Conservation (phyloP, 2,888 invertebrate species). For the Tetranychus piercei region DNA sequence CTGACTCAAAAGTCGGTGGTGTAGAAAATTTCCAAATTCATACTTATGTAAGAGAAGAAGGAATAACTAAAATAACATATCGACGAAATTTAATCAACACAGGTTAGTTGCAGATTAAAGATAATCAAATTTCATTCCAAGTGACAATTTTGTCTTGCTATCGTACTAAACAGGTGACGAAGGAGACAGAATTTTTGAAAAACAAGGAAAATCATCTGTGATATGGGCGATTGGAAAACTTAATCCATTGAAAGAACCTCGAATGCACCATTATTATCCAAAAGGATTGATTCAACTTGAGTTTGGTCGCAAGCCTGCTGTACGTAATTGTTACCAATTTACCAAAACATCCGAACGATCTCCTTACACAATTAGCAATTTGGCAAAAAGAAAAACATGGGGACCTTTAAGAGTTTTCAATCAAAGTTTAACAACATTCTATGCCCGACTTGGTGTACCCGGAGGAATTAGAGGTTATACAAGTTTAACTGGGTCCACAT, state of each 20-base stretch:
- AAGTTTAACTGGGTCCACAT: conserved; percentile 42
- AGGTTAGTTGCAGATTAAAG: conserved; percentile 13
- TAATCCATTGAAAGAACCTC: conserved; percentile 56
- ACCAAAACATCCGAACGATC: background rate
- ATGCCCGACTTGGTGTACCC: conserved; percentile 61
- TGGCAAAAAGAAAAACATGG: conserved; percentile 34
- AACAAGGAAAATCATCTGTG: conserved; percentile 42
- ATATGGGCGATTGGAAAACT: conserved; percentile 70
- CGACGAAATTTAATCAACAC: conserved; percentile 46
- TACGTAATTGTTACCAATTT: conserved; percentile 55
- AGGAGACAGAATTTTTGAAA: conserved; percentile 41
- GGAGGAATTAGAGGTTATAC: conserved; percentile 60
- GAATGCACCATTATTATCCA: conserved; percentile 61
- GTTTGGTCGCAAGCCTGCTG: conserved; percentile 43
- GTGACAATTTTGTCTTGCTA: background rate
- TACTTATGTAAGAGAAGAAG: conserved; percentile 49
- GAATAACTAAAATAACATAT: conserved; percentile 59
- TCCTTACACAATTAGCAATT: background rate
- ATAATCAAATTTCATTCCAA: no score
- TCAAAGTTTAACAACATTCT: conserved; percentile 52
- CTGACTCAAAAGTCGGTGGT: conserved; percentile 60
- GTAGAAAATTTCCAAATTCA: conserved; percentile 62
- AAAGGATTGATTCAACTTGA: conserved; percentile 48
- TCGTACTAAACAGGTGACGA: conserved; percentile 23
- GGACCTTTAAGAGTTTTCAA: conserved; percentile 38